Evolutionary conservation across 2,888 invertebrate genomes (phyloP), one percentile per base, ranked within the genome.

Genomic region (Artemia sinica): DNA sequence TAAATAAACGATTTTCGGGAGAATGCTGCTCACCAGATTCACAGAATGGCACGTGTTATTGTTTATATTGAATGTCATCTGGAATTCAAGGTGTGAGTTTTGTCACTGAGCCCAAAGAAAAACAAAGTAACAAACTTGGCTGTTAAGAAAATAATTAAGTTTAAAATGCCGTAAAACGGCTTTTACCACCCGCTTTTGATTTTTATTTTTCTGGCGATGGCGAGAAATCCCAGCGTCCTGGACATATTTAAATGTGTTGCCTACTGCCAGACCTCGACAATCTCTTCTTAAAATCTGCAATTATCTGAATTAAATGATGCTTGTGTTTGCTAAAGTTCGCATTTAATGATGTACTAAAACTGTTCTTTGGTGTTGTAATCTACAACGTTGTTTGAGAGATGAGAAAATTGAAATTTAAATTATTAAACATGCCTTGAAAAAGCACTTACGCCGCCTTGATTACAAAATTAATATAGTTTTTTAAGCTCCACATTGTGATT

Each of bases 141-240:
- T 58, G 58, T 58, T 58, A 58, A 18, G 58, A 58, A 58, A 58
- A 58, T 58, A 58, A 58, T 58, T 58, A 58, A 58, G 58, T 58
- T 58, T 58, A 58, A 58, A 58, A 58, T 18, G 58, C 14, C 58
- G 1, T 58, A n/a, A 58, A 58, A 58, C 18, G 58, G 58, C 58
- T 18, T 58, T 14, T 58, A 58, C 58, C 58, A 58, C 58, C 58
- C 58, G 58, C 14, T 13, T n/a, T 18, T n/a, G 18, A 18, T n/a
- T 18, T 58, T 58, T 58, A 58, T 18, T n/a, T 18, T n/a, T 58
- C 8, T 58, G 58, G 18, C 58, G 58, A 58, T 58, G 58, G 58
- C n/a, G 8, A 9, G 11, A 58, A 9, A 58, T 58, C 58, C 28
- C 18, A 18, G 58, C 18, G 58, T 58, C 58, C 18, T 58, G 58